These are phyloP conservation scores for Hemaris fuciformis DNA, from an alignment of 2,888 invertebrate genomes.

Conservation along the genomic window DNA sequence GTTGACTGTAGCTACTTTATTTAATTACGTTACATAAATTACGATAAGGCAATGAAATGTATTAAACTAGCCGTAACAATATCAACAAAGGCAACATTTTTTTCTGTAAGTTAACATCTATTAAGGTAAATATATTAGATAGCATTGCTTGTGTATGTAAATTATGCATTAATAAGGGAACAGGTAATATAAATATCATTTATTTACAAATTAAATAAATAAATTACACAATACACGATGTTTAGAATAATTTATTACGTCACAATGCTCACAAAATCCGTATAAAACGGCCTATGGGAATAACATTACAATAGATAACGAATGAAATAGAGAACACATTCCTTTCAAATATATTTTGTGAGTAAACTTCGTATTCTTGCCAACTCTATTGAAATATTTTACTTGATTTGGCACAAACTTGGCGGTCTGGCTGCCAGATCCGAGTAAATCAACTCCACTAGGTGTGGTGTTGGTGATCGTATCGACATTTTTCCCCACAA, in stretches of 20 bases:
- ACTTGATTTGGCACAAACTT: conserved; percentile 10
- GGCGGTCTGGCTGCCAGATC: conserved; percentile 1
- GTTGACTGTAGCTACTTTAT: neutral
- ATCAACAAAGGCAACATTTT: neutral
- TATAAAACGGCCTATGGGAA: conserved; percentile 1
- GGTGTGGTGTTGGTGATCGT: neutral
- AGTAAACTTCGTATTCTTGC: neutral
- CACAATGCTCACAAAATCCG: conserved; percentile 4
- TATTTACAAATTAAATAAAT: conserved; percentile 8
- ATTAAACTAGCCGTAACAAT: neutral
- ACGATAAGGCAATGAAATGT: neutral
- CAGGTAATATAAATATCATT: conserved; percentile 2
- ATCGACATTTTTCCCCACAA: neutral
- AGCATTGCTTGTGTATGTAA: neutral
- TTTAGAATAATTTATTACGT: conserved; percentile 2
- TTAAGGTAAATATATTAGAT: neutral
- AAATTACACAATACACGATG: neutral
- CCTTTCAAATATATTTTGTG: conserved; percentile 8
- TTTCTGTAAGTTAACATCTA: neutral
- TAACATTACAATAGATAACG: conserved; percentile 9
- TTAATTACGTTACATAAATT: neutral
- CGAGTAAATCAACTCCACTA: neutral
- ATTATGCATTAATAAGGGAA: neutral
- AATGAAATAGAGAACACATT: neutral
- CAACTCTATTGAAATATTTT: conserved; percentile 1